Percentiles rank a stretch among this genome's conserved stretches.
Evolutionary conservation across 2,113 vertebrate genomes (phyloP).

Genomic region (Phrynosoma blainvillii): DNA sequence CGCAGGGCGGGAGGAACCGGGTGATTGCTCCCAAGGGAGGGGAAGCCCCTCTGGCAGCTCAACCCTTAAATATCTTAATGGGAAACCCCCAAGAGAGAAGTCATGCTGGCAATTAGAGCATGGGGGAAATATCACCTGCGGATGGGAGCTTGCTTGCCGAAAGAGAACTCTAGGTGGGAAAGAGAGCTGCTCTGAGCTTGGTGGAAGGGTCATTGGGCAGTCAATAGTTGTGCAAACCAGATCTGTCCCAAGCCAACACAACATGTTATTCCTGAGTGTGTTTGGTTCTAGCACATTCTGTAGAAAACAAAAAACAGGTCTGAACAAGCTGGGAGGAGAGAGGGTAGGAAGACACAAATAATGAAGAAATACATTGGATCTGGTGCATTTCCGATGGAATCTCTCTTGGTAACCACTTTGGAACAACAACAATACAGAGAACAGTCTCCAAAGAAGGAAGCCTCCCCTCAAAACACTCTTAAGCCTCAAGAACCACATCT

Average conservation of each 20-base stretch:
- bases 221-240: too few relatives aligned
- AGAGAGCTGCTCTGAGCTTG: too few relatives aligned
- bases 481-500: background rate
- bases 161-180: too few relatives aligned
- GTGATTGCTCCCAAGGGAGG: conserved; percentile 19
- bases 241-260: too few relatives aligned
- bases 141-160: background rate
- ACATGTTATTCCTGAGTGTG: too few relatives aligned
- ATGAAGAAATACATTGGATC: background rate
- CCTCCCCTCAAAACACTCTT: background rate
- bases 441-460: too few relatives aligned
- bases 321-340: background rate
- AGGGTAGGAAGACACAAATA: background rate
- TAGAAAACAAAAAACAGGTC: background rate
- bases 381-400: background rate
- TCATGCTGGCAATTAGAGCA: background rate
- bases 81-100: background rate
- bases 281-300: background rate
- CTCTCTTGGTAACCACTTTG: background rate
- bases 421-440: too few relatives aligned
- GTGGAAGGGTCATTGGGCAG: background rate
- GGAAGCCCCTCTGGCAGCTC: background rate
- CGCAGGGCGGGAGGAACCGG: background rate
- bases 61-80: background rate
- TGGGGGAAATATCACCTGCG: too few relatives aligned